Percentiles rank a stretch among this genome's conserved stretches.
phyloP scores from a whole-genome alignment of 2,888 invertebrate species.

The Pharmacophagus antenor region DNA sequence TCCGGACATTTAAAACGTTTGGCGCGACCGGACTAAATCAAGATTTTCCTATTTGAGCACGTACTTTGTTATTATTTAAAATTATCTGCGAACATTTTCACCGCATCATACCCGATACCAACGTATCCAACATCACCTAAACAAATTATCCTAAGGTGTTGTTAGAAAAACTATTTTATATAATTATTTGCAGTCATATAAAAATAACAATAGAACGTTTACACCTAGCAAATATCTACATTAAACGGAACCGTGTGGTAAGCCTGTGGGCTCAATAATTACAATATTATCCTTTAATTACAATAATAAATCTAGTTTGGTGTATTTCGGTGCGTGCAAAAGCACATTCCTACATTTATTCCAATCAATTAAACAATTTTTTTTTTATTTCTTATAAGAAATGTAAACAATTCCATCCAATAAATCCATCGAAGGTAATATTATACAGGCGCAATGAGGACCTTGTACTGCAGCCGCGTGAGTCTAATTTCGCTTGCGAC shows the following conservation, averaged over 20 bases:
- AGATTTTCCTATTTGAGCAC: neutral
- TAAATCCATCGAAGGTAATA: conserved; percentile 64
- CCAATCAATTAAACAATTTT: conserved; percentile 53
- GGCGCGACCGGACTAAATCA: neutral
- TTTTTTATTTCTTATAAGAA: conserved; percentile 51
- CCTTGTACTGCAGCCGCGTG: conserved; percentile 33
- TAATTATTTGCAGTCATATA: conserved; percentile 73
- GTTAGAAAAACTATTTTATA: conserved; percentile 72
- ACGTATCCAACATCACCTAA: conserved; percentile 41
- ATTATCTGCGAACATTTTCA: conserved; percentile 31
- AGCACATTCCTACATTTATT: conserved; percentile 75
- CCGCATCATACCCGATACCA: conserved; percentile 39
- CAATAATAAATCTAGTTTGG: conserved; percentile 64
- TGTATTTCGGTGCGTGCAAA: conserved; percentile 77
- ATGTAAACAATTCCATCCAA: conserved; percentile 67
- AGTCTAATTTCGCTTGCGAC: conserved; percentile 23
- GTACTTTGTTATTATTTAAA: conserved; percentile 15
- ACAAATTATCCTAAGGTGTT: conserved; percentile 65
- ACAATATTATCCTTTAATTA: conserved; percentile 53
- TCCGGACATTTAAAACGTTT: conserved; percentile 28
- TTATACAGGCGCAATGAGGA: conserved; percentile 40
- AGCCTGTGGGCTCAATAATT: conserved; percentile 69
- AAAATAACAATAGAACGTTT: conserved; percentile 77
- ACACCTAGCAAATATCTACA: conserved; percentile 74
- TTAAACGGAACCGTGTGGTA: conserved; percentile 66